Evolutionary conservation across 2,888 invertebrate genomes (phyloP), one percentile per base, ranked within the genome.

Genomic region (Acleris cristana): DNA sequence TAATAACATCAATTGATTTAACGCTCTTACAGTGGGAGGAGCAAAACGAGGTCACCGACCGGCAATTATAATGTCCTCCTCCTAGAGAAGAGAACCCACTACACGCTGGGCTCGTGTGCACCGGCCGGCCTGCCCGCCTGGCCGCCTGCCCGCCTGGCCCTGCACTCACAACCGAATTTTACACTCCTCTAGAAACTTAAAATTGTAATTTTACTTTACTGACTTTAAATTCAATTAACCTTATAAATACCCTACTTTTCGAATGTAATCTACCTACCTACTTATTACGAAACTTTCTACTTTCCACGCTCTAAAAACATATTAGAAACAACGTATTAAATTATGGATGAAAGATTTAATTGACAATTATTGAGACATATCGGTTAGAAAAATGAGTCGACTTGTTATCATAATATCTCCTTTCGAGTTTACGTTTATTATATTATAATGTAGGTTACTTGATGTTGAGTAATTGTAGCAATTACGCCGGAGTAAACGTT

Each of bases 1-100:
- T 92, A 90, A 89, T 90, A 91, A 89, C 89, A 88, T 89, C 92
- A 92, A 92, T 92, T 92, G 91, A 91, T 91, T 90, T 90, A 92
- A 90, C 85, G 86, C 86, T 90, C 87, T 90, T 90, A 91, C 90
- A 92, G 89, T 91, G 82, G 90, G 87, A 89, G 90, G 87, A 90
- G 87, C 86, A 82, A 82, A 89, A 87, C 83, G 88, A 83, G 92
- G 91, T 90, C 91, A 87, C 76, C 85, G 91, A 89, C 92, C 92
- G 88, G 77, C 92, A 91, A 92, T 92, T 90, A 92, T 67, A 67
- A 67, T 89, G 89, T 89, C 88, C 86, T 87, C 83, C 83, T 85
- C 34, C 34, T 34, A 34, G 34, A 34, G 34, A 34, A 88, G 85
- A 89, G 84, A 88, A 83, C 84, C 83, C 81, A 80, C 79, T 79